Conservation (phyloP, 1,140 invertebrate species). For the Melanaphis sacchari region DNA sequence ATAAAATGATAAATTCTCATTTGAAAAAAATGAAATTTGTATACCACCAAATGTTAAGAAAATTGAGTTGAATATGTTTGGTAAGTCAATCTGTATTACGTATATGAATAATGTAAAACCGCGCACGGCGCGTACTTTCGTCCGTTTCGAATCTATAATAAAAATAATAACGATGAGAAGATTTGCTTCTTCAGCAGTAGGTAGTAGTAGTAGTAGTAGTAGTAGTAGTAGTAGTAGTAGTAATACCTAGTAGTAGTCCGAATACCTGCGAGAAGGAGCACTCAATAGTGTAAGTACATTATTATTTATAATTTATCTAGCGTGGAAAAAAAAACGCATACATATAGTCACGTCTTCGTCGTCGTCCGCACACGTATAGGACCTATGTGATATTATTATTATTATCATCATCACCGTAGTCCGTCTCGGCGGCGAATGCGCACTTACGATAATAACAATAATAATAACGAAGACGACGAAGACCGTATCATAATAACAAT, state of each 20-base stretch:
- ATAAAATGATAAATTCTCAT: no score
- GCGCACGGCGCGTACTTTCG: background rate
- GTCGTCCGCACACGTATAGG: no score
- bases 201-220: background rate
- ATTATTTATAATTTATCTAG: constrained; percentile 17
- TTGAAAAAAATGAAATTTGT: no score
- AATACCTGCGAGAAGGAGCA: background rate
- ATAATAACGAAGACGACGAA: background rate
- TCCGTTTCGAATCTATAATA: background rate
- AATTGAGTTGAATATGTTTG: background rate
- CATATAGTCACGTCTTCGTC: background rate
- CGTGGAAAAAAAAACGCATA: background rate
- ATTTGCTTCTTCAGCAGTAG: background rate
- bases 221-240: background rate
- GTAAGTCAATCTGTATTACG: background rate
- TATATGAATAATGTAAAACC: background rate
- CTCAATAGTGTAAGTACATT: background rate
- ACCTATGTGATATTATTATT: background rate
- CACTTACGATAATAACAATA: background rate
- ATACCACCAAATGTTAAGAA: background rate
- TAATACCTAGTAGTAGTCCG: background rate
- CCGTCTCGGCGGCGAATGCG: background rate
- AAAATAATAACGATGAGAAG: background rate
- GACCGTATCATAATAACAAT: background rate
- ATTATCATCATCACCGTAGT: background rate